phyloP scores from a whole-genome alignment of 2,797 vertebrate genomes.

The Muscicapa striata region DNA sequence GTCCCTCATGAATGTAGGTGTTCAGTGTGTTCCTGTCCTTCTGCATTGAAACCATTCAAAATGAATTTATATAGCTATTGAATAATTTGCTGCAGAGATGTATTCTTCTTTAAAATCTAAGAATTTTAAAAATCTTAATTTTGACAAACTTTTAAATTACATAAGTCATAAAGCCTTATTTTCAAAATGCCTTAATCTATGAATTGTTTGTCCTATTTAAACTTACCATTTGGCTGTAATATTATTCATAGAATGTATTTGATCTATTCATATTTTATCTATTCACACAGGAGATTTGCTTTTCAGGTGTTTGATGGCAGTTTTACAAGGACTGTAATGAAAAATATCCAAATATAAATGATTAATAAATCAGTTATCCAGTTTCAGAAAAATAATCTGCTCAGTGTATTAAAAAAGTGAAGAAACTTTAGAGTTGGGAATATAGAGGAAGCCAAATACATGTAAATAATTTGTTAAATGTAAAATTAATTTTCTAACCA shows the following conservation, averaged over 20 bases:
- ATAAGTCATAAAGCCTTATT: background rate
- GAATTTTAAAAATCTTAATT: background rate
- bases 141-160: background rate
- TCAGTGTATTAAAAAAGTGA: background rate
- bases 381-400: background rate
- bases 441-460: background rate
- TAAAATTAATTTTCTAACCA: background rate
- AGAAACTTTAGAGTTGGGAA: background rate
- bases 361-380: background rate
- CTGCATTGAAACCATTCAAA: background rate
- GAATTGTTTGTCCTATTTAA: background rate
- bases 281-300: background rate
- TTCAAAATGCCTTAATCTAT: background rate
- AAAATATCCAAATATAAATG: conserved; percentile 1
- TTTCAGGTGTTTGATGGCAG: background rate
- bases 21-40: background rate
- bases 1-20: background rate
- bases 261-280: conserved; percentile 8
- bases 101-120: background rate
- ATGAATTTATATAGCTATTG: background rate
- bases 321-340: background rate
- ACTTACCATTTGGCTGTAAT: background rate
- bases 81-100: background rate
- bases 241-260: background rate
- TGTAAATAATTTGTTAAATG: conserved; percentile 10